Percentiles rank a stretch among this genome's conserved stretches.
phyloP scores from a whole-genome alignment of 2,113 vertebrate species.

The Ageneiosus marmoratus region DNA sequence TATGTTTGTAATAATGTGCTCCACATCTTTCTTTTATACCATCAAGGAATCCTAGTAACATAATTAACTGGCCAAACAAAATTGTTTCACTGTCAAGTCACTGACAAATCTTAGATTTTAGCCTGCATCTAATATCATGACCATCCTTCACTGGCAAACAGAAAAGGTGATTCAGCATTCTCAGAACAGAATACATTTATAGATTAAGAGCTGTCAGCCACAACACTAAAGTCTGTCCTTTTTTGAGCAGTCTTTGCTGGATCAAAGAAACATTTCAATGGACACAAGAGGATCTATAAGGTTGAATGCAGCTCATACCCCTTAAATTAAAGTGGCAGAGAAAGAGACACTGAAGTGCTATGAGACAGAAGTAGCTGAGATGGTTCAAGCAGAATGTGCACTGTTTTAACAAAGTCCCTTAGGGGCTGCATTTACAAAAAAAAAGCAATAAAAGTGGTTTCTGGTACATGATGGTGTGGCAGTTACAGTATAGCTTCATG shows the following conservation, averaged over 20 bases:
- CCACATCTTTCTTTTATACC: not conserved
- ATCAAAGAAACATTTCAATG: slow-evolving; percentile 49
- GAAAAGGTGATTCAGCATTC: slow-evolving; percentile 28
- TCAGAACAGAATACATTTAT: slow-evolving; percentile 33
- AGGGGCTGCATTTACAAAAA: slow-evolving; percentile 33
- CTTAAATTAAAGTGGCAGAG: slow-evolving; percentile 51
- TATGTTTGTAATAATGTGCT: not conserved
- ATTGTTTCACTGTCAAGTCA: not conserved
- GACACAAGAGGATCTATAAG: slow-evolving; percentile 48
- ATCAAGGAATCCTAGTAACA: not conserved
- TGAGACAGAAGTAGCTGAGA: slow-evolving; percentile 34
- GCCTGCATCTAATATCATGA: not conserved
- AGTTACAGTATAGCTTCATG: slow-evolving; percentile 37
- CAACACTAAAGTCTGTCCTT: slow-evolving; percentile 38
- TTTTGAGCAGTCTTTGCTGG: slow-evolving; percentile 28
- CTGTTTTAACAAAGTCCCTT: slow-evolving; percentile 55
- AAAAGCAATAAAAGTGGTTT: slow-evolving; percentile 28
- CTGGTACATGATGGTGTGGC: slow-evolving; percentile 9
- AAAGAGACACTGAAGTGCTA: slow-evolving; percentile 42
- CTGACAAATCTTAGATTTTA: not conserved
- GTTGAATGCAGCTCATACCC: slow-evolving; percentile 40
- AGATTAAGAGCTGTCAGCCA: slow-evolving; percentile 41
- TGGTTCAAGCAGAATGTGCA: slow-evolving; percentile 33
- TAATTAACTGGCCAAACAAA: not conserved
- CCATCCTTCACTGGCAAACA: not conserved